Conservation (phyloP, 2,113 vertebrate species). For the Pygoscelis antarcticus region DNA sequence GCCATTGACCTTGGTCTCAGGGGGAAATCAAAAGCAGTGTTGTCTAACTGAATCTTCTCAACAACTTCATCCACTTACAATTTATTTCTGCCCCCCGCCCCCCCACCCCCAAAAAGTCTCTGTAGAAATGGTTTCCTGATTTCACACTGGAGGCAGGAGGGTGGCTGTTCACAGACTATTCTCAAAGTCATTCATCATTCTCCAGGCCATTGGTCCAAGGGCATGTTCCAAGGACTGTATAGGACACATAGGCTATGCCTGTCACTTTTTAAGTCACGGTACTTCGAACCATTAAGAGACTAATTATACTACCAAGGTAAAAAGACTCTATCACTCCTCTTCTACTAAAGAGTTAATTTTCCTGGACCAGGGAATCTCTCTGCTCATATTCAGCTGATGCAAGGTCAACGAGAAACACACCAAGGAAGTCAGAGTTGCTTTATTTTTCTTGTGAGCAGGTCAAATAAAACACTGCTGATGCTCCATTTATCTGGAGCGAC, state of each 20-base stretch:
- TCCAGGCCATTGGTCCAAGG: not conserved
- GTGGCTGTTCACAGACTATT: not conserved
- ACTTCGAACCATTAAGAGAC: not conserved
- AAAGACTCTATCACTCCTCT: not conserved
- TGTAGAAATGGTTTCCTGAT: not conserved
- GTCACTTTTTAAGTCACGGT: not conserved
- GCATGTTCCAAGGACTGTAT: not conserved
- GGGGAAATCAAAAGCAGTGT: not conserved
- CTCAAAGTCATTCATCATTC: conserved; percentile 13
- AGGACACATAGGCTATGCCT: not conserved
- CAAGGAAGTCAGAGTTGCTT: conserved; percentile 39
- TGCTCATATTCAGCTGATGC: conserved; percentile 7
- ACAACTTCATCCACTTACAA: not conserved
- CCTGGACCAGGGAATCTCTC: not conserved
- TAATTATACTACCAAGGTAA: conserved; percentile 2
- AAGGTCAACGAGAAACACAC: conserved; percentile 39
- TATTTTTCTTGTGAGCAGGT: conserved; percentile 64
- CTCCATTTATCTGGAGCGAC: conserved; percentile 50
- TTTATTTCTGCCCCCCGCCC: not conserved
- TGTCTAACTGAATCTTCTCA: not conserved
- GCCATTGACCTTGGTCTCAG: not conserved
- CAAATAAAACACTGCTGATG: conserved; percentile 63
- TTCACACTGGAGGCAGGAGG: not conserved
- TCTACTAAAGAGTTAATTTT: conserved; percentile 50
- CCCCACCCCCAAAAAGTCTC: not conserved